Evolutionary conservation across 2,888 invertebrate species (phyloP).

Genomic region (Malacosoma neustria): DNA sequence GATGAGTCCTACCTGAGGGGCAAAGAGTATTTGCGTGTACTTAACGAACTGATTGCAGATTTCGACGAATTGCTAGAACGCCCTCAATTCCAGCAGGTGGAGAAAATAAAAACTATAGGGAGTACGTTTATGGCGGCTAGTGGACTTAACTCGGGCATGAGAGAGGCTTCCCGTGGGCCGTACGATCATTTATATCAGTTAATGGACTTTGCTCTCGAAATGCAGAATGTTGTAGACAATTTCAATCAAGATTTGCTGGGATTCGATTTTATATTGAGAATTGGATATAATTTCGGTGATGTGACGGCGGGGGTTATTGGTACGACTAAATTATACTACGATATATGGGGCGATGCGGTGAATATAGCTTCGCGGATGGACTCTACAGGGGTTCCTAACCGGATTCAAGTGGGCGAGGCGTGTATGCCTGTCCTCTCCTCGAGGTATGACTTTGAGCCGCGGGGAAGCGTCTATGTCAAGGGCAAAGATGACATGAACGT

Average conservation of each 20-base stretch:
- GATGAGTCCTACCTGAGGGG: constrained; percentile 97
- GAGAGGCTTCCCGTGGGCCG: constrained; percentile 79
- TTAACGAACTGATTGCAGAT: constrained; percentile 97
- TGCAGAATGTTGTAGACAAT: constrained; percentile 90
- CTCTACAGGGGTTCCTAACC: constrained; percentile 91
- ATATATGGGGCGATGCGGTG: constrained; percentile 99
- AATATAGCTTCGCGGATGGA: constrained; percentile 99
- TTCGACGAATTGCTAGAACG: constrained; percentile 94
- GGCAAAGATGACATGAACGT: constrained; percentile 98
- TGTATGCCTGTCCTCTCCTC: constrained; percentile 81
- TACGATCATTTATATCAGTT: constrained; percentile 89
- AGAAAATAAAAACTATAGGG: constrained; percentile 98
- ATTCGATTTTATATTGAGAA: constrained; percentile 89
- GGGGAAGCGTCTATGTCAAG: constrained; percentile 96
- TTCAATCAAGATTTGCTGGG: constrained; percentile 93
- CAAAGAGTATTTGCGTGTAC: constrained; percentile 93
- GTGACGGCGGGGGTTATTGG: constrained; percentile 98
- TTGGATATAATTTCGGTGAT: constrained; percentile 95
- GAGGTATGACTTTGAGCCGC: constrained; percentile 90
- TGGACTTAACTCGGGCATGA: constrained; percentile 88
- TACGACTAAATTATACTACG: constrained; percentile 95
- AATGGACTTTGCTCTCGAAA: constrained; percentile 94
- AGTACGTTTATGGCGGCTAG: constrained; percentile 99
- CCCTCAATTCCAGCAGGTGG: constrained; percentile 88
- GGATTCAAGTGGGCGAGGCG: constrained; percentile 88